Conservation (phyloP, 2,888 invertebrate genomes). For the Taphrorychus bicolor region DNA sequence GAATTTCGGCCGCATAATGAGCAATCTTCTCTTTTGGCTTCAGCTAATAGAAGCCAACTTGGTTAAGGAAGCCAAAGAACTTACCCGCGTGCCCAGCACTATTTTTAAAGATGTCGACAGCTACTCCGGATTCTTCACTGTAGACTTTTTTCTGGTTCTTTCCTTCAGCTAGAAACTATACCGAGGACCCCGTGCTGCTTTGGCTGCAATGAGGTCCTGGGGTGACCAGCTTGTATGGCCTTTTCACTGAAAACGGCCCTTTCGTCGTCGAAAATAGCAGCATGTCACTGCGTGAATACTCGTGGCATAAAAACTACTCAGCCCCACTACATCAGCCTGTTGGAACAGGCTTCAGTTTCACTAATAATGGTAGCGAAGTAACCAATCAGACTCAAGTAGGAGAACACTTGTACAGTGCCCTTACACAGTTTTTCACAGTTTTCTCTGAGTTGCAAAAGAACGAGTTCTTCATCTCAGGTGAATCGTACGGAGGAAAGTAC, state of each 20-base stretch:
- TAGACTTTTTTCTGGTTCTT: constrained; percentile 91
- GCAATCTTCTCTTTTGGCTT: constrained; percentile 77
- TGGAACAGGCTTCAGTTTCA: constrained; percentile 87
- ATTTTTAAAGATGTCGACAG: constrained; percentile 64
- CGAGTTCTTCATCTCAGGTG: constrained; percentile 87
- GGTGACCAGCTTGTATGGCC: constrained; percentile 1
- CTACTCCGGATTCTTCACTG: constrained; percentile 80
- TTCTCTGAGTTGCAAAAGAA: constrained; percentile 78
- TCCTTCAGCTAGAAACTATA: constrained; percentile 65
- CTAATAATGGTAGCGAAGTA: constrained; percentile 62
- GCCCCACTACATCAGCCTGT: constrained; percentile 93
- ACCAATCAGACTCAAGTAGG: constrained; percentile 86
- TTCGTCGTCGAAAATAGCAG: constrained; percentile 61
- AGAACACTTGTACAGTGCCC: constrained; percentile 75
- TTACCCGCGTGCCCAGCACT: constrained; percentile 61
- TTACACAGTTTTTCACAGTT: constrained; percentile 83
- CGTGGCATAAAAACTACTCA: constrained; percentile 82
- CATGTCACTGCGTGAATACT: constrained; percentile 66
- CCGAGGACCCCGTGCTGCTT: constrained; percentile 72
- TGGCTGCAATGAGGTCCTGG: constrained; percentile 88
- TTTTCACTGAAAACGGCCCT: constrained; percentile 67
- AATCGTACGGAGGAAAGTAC: constrained; percentile 85
- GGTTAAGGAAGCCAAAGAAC: constrained; percentile 68
- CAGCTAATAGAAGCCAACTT: constrained; percentile 75
- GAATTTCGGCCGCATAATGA: too few species aligned